Conservation (phyloP, 2,888 invertebrate genomes). For the Kryphioiulus occultus region DNA sequence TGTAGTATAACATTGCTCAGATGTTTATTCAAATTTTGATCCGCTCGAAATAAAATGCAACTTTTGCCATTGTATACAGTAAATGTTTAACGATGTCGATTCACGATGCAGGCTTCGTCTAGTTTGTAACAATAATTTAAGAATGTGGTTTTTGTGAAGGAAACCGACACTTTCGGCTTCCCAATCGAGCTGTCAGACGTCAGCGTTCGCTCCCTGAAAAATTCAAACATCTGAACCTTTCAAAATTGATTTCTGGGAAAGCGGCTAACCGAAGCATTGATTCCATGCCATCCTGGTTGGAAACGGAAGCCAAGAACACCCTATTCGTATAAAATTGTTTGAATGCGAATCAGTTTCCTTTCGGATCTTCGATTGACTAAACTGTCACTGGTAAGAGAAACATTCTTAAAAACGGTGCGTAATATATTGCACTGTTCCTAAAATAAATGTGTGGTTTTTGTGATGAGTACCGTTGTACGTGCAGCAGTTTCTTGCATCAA, state of each 20-base stretch:
- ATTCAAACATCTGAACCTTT: background rate
- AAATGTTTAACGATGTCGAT: too few species aligned
- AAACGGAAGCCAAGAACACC: background rate
- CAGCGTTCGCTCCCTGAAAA: background rate
- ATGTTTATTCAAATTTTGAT: too few species aligned
- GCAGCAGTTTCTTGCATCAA: too few species aligned
- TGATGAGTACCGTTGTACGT: too few species aligned
- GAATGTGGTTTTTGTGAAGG: too few species aligned
- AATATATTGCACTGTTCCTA: background rate
- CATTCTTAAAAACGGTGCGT: background rate
- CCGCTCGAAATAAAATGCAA: too few species aligned
- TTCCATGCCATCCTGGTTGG: background rate
- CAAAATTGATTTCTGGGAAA: background rate
- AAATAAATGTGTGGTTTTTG: too few species aligned
- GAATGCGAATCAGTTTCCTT: background rate
- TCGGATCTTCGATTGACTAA: background rate
- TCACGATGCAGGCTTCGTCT: too few species aligned
- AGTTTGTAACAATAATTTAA: too few species aligned
- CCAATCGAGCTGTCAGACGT: background rate
- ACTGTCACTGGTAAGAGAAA: background rate
- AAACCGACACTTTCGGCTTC: background rate
- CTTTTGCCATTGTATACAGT: too few species aligned
- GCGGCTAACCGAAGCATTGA: slow-evolving; percentile 2
- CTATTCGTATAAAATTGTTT: background rate
- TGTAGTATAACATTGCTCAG: too few species aligned